These are phyloP conservation scores for Xanthorhoe spadicearia DNA, from an alignment of 2,888 invertebrate species.

Conservation along the genomic window DNA sequence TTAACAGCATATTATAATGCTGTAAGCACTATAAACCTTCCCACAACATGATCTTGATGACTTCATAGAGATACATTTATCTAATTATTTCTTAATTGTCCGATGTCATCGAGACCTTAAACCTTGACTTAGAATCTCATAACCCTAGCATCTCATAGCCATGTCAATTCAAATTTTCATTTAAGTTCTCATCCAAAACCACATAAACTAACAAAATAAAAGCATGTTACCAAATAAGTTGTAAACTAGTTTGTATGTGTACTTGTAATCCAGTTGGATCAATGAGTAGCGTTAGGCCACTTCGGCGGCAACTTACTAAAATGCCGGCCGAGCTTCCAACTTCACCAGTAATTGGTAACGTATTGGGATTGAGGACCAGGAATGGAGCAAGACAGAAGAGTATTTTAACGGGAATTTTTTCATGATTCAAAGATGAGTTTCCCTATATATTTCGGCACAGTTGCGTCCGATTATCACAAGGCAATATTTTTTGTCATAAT, in stretches of 20 bases:
- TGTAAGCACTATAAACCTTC: too few relatives aligned
- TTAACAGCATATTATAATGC: too few relatives aligned
- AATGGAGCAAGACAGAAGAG: constrained; percentile 1
- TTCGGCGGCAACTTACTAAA: constrained; percentile 35
- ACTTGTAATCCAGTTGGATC: constrained; percentile 26
- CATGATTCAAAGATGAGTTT: too few relatives aligned
- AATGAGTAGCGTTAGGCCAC: constrained; percentile 31
- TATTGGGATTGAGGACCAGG: constrained; percentile 41
- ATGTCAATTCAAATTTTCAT: neutral
- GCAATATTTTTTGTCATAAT: too few relatives aligned
- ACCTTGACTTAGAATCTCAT: too few relatives aligned
- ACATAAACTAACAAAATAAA: constrained; percentile 5
- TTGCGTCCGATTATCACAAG: too few relatives aligned
- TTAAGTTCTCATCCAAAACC: neutral
- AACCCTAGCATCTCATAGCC: neutral
- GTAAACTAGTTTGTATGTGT: constrained; percentile 23
- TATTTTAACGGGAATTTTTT: too few relatives aligned
- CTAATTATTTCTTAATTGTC: too few relatives aligned
- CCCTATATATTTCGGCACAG: too few relatives aligned
- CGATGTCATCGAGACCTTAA: too few relatives aligned
- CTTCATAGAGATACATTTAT: too few relatives aligned
- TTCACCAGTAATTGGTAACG: constrained; percentile 49
- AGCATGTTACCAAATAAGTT: constrained; percentile 12
- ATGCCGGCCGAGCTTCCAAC: constrained; percentile 39
- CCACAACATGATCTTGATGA: too few relatives aligned